Conservation (phyloP, 2,888 invertebrate species). For the Callinectes sapidus region DNA sequence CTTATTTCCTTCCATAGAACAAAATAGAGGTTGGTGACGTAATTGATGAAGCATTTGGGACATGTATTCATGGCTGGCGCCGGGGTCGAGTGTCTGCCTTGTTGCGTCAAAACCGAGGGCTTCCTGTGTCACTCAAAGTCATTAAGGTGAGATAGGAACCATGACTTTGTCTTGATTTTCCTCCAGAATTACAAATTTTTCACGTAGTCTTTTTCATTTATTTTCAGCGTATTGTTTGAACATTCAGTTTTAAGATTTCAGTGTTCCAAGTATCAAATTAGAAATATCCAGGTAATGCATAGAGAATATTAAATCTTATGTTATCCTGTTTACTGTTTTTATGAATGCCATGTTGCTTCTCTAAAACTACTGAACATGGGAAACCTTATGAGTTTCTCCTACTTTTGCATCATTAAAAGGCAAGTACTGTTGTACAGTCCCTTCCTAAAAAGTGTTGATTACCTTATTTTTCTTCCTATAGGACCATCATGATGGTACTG, state of each 20-base stretch:
- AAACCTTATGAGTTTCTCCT: background rate
- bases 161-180: background rate
- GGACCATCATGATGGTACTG: background rate
- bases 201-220: background rate
- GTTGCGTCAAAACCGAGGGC: conserved; percentile 77
- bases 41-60: conserved; percentile 77
- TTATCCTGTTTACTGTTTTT: background rate
- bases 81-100: conserved; percentile 78
- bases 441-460: background rate
- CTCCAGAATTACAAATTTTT: background rate
- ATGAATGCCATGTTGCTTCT: background rate
- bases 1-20: conserved; percentile 56
- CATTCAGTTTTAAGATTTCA: background rate
- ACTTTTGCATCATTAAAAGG: background rate
- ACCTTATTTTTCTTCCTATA: background rate
- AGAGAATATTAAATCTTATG: background rate
- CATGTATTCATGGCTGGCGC: conserved; percentile 71
- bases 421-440: background rate
- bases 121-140: conserved; percentile 78
- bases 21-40: conserved; percentile 81
- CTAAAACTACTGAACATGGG: background rate
- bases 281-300: background rate
- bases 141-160: conserved; percentile 78
- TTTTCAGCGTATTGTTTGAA: background rate
- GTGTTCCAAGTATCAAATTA: background rate